phyloP scores from a whole-genome alignment of 92 coral and sea anemone genomes.

The Paragorgia papillata region DNA sequence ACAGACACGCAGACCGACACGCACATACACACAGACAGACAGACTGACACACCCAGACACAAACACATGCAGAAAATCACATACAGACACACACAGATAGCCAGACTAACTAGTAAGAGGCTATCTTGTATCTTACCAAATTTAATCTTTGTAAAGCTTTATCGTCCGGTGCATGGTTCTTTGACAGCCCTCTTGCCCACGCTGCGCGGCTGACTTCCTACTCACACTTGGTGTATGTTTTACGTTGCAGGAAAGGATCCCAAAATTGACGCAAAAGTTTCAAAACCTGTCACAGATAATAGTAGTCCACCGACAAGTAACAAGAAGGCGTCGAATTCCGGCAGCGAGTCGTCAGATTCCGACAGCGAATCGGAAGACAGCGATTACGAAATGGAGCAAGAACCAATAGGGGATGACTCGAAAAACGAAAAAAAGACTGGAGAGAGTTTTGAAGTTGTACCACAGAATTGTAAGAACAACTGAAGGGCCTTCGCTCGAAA shows the following conservation, averaged over 20 bases:
- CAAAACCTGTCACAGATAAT: slow-evolving; percentile 23
- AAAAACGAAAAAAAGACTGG: slow-evolving; percentile 33
- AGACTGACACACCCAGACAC: too few species aligned
- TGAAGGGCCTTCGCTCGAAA: neutral
- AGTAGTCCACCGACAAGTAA: slow-evolving; percentile 46
- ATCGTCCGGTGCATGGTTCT: too few species aligned
- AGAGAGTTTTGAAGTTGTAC: slow-evolving; percentile 83
- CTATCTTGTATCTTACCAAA: too few species aligned
- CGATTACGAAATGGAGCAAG: slow-evolving; percentile 69
- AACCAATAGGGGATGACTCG: slow-evolving; percentile 22
- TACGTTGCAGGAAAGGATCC: too few species aligned
- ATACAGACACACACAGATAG: too few species aligned
- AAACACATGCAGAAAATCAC: too few species aligned
- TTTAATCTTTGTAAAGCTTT: too few species aligned
- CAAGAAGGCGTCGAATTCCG: slow-evolving; percentile 64
- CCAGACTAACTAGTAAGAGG: too few species aligned
- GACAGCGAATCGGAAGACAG: slow-evolving; percentile 83
- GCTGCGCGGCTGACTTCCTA: too few species aligned
- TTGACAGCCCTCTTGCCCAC: too few species aligned
- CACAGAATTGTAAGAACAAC: slow-evolving; percentile 60
- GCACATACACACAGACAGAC: too few species aligned
- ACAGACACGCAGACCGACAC: too few species aligned
- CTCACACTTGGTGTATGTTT: neutral
- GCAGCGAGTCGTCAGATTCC: slow-evolving; percentile 69
- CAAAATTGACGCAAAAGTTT: neutral